Evolutionary conservation across 2,888 invertebrate genomes (phyloP).

Genomic region (Nasonia oneida): DNA sequence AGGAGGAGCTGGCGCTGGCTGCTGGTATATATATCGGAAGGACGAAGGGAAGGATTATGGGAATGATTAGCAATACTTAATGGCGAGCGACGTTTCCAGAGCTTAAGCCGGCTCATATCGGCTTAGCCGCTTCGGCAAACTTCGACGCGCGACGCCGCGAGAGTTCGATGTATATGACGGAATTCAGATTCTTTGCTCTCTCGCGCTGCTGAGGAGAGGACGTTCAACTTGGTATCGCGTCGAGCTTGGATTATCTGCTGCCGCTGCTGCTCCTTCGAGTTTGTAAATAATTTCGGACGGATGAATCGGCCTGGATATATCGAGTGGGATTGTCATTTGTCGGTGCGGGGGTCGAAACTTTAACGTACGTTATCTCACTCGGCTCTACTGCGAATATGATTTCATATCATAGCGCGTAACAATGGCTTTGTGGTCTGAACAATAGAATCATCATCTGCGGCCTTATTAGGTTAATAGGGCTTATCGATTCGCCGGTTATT

Average conservation of each 20-base stretch:
- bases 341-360: neutral
- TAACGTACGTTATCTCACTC: neutral
- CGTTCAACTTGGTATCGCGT: neutral
- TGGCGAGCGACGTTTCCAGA: conserved; percentile 60
- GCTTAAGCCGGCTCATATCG: conserved; percentile 46
- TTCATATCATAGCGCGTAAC: neutral
- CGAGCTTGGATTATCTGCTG: neutral
- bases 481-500: neutral
- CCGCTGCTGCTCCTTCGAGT: neutral
- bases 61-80: conserved; percentile 71
- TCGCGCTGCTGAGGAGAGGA: neutral
- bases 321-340: neutral
- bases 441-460: neutral
- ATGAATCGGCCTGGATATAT: neutral
- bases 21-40: conserved; percentile 46
- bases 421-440: neutral
- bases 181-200: conserved; percentile 18
- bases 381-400: too few relatives aligned
- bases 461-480: neutral
- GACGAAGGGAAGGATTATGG: conserved; percentile 64
- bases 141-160: conserved; percentile 10
- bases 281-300: neutral
- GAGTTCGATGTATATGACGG: conserved; percentile 9
- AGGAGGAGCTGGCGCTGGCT: conserved; percentile 54
- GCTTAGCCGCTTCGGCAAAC: conserved; percentile 41